These are phyloP conservation scores for Drosophila melanosoma DNA, from an alignment of 2,888 invertebrate species.

Conservation along the genomic window DNA sequence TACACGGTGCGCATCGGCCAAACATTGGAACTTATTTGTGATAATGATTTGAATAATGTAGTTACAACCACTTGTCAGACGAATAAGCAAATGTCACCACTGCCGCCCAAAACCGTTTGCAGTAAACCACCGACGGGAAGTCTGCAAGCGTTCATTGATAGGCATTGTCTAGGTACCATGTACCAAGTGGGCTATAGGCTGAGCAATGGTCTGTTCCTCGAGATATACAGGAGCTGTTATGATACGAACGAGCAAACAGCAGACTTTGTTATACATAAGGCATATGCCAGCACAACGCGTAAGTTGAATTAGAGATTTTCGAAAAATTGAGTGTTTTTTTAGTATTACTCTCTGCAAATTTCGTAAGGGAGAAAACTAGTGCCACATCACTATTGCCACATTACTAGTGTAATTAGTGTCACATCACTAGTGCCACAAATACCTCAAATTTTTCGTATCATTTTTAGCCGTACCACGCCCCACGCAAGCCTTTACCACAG, in stretches of 20 bases:
- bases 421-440: not conserved
- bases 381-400: too few relatives aligned
- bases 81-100: too few relatives aligned
- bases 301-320: constrained; percentile 11
- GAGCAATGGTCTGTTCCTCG: constrained; percentile 39
- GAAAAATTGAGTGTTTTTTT: not conserved
- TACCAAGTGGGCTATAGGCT: constrained; percentile 50
- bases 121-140: not conserved
- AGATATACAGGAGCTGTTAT: constrained; percentile 61
- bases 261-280: constrained; percentile 40
- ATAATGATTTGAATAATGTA: constrained; percentile 37
- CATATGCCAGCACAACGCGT: constrained; percentile 28
- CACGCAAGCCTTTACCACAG: constrained; percentile 32
- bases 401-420: too few relatives aligned
- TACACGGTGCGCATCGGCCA: not conserved
- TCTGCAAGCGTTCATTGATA: not conserved
- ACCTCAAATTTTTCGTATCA: accelerated
- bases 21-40: constrained; percentile 1
- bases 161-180: constrained; percentile 1
- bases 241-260: constrained; percentile 7
- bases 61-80: constrained; percentile 10
- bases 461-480: constrained; percentile 17
- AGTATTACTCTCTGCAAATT: not conserved
- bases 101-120: constrained; percentile 8
- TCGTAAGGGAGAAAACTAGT: not conserved